Percentiles rank a stretch among this genome's conserved stretches.
These are phyloP conservation scores for Eurystomus gularis DNA, from an alignment of 2,113 vertebrate species.

Conservation along the genomic window DNA sequence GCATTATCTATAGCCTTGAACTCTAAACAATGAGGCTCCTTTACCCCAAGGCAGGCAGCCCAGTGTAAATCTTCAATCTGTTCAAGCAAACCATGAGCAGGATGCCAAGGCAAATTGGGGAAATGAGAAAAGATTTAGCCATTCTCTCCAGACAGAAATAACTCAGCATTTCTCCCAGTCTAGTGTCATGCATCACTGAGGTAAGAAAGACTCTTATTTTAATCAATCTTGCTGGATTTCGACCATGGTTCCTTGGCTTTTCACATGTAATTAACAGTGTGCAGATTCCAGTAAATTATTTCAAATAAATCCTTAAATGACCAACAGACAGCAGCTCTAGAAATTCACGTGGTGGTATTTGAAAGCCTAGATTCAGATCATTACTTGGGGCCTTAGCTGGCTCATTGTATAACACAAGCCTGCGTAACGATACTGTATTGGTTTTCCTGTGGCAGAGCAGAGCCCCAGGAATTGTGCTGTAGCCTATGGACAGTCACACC, in stretches of 20 bases:
- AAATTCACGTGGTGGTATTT: background rate
- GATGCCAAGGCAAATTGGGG: background rate
- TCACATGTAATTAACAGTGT: background rate
- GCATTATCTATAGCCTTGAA: background rate
- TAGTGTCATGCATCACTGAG: background rate
- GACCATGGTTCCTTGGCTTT: background rate
- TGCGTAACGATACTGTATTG: accelerated
- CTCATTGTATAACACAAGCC: background rate
- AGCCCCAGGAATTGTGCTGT: background rate
- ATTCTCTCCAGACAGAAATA: background rate
- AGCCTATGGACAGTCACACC: background rate
- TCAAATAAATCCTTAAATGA: background rate
- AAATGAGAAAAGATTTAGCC: background rate
- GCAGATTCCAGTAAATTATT: background rate
- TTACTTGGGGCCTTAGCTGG: no score
- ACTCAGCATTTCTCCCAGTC: background rate
- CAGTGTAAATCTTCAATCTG: background rate
- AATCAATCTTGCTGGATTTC: background rate
- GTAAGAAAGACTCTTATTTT: background rate
- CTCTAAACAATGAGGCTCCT: background rate
- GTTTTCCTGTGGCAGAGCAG: background rate
- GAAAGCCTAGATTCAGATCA: background rate
- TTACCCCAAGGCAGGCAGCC: background rate
- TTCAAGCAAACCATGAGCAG: background rate
- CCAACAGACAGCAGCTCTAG: background rate